Conservation (phyloP, 2,888 invertebrate species). For the Polyommatus icarus region DNA sequence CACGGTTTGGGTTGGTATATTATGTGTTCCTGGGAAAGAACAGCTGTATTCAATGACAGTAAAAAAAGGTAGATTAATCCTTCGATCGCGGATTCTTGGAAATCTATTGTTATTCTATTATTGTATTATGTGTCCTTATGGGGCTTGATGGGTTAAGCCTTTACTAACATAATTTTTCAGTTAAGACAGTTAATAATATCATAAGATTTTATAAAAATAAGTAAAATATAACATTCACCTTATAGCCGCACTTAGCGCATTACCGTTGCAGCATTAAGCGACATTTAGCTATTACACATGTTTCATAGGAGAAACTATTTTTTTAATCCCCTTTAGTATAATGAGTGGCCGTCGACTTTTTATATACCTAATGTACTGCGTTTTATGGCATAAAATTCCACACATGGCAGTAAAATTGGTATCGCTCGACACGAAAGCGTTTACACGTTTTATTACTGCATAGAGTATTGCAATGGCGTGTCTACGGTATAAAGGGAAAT, state of each 20-base stretch:
- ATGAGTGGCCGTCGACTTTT: slow-evolving; percentile 11
- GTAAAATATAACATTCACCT: background rate
- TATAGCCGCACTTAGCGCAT: background rate
- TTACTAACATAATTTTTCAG: too few species aligned
- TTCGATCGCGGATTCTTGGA: too few species aligned
- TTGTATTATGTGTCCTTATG: too few species aligned
- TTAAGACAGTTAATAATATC: too few species aligned
- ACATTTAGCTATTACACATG: background rate
- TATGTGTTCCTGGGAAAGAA: background rate
- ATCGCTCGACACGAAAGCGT: slow-evolving; percentile 28
- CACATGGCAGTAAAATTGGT: slow-evolving; percentile 21
- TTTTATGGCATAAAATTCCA: slow-evolving; percentile 22
- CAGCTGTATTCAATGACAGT: background rate
- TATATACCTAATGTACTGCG: slow-evolving; percentile 11
- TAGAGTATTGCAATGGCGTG: slow-evolving; percentile 29
- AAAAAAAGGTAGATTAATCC: too few species aligned
- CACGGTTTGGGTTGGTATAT: background rate
- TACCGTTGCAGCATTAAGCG: background rate
- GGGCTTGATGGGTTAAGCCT: too few species aligned
- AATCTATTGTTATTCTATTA: too few species aligned
- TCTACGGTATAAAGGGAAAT: slow-evolving; percentile 26
- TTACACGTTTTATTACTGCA: slow-evolving; percentile 30
- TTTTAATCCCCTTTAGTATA: background rate
- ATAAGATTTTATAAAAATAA: too few species aligned
- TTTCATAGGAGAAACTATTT: slow-evolving; percentile 2